Conservation (phyloP, 2,888 invertebrate species). For the Mystacides longicornis region DNA sequence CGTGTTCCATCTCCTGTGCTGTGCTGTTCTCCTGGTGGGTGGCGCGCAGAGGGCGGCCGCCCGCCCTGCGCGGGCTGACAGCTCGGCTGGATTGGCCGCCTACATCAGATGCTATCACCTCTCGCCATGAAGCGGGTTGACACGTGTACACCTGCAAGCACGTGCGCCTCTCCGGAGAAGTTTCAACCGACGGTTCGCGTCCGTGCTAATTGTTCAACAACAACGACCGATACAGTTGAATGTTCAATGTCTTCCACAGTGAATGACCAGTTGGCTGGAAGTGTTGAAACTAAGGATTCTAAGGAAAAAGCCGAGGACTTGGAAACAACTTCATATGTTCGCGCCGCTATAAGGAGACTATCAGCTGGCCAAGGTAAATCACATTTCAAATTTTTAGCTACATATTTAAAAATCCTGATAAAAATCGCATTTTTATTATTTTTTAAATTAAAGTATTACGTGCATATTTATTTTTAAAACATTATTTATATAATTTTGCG, state of each 20-base stretch:
- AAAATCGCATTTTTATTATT: no score
- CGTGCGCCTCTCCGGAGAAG: slow-evolving; percentile 15
- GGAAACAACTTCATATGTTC: slow-evolving; percentile 11
- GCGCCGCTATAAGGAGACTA: slow-evolving; percentile 13
- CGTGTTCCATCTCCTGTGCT: slow-evolving; percentile 29
- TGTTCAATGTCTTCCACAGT: slow-evolving; percentile 5
- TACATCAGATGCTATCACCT: slow-evolving; percentile 18
- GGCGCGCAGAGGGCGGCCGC: slow-evolving; percentile 51
- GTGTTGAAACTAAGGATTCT: slow-evolving; percentile 1
- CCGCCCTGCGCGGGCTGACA: slow-evolving; percentile 15
- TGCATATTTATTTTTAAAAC: no score
- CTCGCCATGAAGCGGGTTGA: slow-evolving; percentile 23
- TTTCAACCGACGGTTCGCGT: slow-evolving; percentile 13
- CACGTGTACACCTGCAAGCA: slow-evolving; percentile 17
- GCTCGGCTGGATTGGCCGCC: slow-evolving; percentile 32
- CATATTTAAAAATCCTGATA: no score
- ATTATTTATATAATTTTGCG: no score
- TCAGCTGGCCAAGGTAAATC: slow-evolving; percentile 14
- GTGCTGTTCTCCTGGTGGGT: slow-evolving; percentile 43
- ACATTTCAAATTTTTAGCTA: neutral
- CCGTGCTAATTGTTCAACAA: slow-evolving; percentile 1
- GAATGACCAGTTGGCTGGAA: neutral
- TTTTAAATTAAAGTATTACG: no score
- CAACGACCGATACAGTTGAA: neutral
- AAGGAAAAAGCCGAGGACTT: slow-evolving; percentile 1